These are phyloP conservation scores for Caenorhabditis becei DNA, from an alignment of 2,888 invertebrate species.

Conservation along the genomic window DNA sequence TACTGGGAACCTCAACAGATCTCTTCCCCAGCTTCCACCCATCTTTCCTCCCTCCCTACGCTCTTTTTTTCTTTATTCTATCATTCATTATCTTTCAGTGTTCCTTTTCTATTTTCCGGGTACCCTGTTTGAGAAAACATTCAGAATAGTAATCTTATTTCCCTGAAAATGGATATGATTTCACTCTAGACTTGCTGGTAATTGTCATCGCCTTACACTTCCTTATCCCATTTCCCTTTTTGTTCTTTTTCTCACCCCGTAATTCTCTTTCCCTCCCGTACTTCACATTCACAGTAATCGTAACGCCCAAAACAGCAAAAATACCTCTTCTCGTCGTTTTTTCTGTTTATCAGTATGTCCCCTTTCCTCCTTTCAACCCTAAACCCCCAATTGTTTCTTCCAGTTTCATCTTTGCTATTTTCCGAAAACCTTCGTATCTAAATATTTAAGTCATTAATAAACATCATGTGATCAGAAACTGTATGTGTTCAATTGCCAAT, in stretches of 20 bases:
- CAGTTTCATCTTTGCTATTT: slow-evolving; percentile 11
- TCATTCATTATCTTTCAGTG: not conserved
- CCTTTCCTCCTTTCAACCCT: not conserved
- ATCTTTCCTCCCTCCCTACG: not conserved
- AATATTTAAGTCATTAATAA: slow-evolving; percentile 6
- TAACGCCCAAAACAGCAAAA: slow-evolving; percentile 1
- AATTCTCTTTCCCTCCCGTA: not conserved
- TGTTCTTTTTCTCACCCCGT: not conserved
- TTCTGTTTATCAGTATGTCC: slow-evolving; percentile 11
- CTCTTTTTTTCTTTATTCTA: not conserved
- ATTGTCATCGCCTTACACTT: too few relatives aligned
- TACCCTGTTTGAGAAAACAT: not conserved
- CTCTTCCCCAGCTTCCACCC: not conserved
- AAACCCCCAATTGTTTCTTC: not conserved
- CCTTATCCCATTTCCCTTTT: not conserved
- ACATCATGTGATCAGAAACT: slow-evolving; percentile 22
- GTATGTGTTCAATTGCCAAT: not conserved
- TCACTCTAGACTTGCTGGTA: too few relatives aligned
- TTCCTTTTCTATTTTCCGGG: not conserved
- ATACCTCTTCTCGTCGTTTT: slow-evolving; percentile 4
- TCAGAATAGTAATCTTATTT: too few relatives aligned
- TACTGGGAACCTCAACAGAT: not conserved
- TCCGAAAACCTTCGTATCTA: slow-evolving; percentile 16
- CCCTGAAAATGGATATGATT: too few relatives aligned
- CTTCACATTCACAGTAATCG: not conserved